Evolutionary conservation across 35 echinoderm and acorn worm genomes (phyloP).

Genomic region (Patiria miniata): DNA sequence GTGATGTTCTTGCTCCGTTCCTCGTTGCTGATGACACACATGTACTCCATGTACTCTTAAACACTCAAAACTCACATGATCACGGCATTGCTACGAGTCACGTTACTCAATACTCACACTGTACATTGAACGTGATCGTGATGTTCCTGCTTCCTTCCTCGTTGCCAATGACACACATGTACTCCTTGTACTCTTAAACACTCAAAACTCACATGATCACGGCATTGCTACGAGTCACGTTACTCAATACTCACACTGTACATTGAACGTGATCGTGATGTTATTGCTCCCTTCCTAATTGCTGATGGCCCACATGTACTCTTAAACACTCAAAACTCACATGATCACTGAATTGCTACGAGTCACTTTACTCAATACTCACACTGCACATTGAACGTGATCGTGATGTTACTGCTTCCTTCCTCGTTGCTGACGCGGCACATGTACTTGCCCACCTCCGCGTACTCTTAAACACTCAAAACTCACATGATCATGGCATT

Average conservation of each 20-base stretch:
- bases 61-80: no score
- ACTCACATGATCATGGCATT: no score
- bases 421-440: conserved; percentile 74
- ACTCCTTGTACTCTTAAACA: conserved; percentile 56
- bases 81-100: no score
- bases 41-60: conserved; percentile 57
- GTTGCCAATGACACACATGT: conserved; percentile 71
- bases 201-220: no score
- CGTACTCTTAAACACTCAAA: no score
- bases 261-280: conserved; percentile 47
- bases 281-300: conserved; percentile 63
- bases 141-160: conserved; percentile 58
- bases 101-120: conserved; percentile 60
- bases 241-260: conserved; percentile 56
- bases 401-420: conserved; percentile 55
- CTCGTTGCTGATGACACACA: conserved; percentile 66
- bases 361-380: no score
- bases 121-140: conserved; percentile 37
- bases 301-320: conserved; percentile 62
- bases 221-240: no score
- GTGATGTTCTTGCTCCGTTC: conserved; percentile 60
- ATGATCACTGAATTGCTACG: no score
- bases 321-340: no score
- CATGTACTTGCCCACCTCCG: conserved; percentile 52
- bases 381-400: conserved; percentile 43